Evolutionary conservation across 2,113 vertebrate genomes (phyloP), one percentile per base, ranked within the genome.

Genomic region (Parus major): DNA sequence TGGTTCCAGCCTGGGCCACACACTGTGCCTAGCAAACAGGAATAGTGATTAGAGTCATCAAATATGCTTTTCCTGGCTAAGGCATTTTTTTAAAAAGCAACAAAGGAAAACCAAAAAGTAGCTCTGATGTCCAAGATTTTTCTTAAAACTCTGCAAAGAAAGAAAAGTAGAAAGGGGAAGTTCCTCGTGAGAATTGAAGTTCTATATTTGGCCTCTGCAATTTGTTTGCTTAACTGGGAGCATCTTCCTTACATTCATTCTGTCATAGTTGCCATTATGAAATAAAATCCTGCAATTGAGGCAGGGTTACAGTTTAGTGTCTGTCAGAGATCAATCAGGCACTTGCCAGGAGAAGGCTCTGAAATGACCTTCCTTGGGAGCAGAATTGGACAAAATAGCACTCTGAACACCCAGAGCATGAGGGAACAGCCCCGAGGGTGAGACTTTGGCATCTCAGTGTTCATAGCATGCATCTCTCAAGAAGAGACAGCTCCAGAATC

Each of bases 201-300:
- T 86, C 92, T 96, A 76, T 94, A 92, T 82, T 81, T 91, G 86
- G 39, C 72, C 31, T 59, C 49, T 79, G 65, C 47, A 50, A 77
- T 94, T 86, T 94, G 80, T 89, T 89, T 96, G 82, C 78, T 92
- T 94, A 92, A 92, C 59, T 68, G 59, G 33, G 55, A 95, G 55
- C 90, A 92, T 92, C 71, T 92, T 95, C 93, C 93, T 93, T 95
- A 71, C 60, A 81, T 95, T 95, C 80, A 90, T 91, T 63, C 39
- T 86, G 47, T 91, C 27, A 16, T 12, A 75, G 83, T 78, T 84
- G 31, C 18, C 52, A 86, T 86, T 76, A 71, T 56, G 55, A 86
- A 75, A 57, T 91, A 52, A 82, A 91, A 65, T 64, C 69, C 49
- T 77, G 29, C 49, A n/a, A 47, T 2, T 79, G 63, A 73, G 50